Evolutionary conservation across 1,140 invertebrate genomes (phyloP).

Genomic region (Heliothis virescens): DNA sequence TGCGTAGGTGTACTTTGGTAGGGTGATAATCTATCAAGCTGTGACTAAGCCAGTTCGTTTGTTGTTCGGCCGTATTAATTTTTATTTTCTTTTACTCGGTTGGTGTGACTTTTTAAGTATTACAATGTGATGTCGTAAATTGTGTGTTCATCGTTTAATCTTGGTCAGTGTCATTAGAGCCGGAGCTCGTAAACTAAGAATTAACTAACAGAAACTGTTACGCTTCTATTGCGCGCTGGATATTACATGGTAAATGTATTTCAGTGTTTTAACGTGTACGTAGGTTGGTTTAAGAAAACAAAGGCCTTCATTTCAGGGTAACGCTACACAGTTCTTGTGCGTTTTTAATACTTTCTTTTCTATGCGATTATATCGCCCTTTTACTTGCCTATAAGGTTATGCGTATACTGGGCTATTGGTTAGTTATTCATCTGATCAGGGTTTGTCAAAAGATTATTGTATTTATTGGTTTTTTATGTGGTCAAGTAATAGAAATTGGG

Average conservation of each 20-base stretch:
- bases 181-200: conserved; percentile 1
- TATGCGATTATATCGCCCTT: too few relatives aligned
- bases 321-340: too few relatives aligned
- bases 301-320: too few relatives aligned
- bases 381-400: too few relatives aligned
- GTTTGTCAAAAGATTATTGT: too few relatives aligned
- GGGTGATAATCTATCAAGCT: conserved; percentile 18
- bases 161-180: not conserved
- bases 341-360: too few relatives aligned
- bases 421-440: too few relatives aligned
- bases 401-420: too few relatives aligned
- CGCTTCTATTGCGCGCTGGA: not conserved
- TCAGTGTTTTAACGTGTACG: not conserved
- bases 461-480: too few relatives aligned
- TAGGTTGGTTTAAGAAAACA: not conserved
- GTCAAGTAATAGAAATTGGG: too few relatives aligned
- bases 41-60: conserved; percentile 16
- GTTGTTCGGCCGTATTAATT: conserved; percentile 3
- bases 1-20: conserved; percentile 25
- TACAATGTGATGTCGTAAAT: not conserved
- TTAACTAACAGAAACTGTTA: conserved; percentile 12
- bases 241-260: not conserved
- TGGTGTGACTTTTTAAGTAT: not conserved
- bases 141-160: conserved; percentile 6
- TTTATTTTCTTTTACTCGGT: not conserved